Evolutionary conservation across 2,888 invertebrate species (phyloP).

Genomic region (Noctua janthe): DNA sequence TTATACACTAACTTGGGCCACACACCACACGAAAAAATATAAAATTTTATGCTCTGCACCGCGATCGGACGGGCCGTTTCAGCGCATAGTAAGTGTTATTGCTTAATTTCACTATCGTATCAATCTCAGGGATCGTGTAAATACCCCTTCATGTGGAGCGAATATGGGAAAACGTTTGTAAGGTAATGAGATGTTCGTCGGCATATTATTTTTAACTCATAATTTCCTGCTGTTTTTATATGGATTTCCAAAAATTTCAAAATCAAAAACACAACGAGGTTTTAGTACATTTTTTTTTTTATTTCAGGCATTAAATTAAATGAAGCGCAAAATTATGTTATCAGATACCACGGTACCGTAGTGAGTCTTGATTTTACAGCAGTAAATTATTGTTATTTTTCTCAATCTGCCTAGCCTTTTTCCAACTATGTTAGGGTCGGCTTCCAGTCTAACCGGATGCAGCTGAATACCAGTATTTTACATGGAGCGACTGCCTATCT

Average conservation of each 20-base stretch:
- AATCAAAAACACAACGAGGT: background rate
- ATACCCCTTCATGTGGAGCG: constrained; percentile 59
- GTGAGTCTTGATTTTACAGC: background rate
- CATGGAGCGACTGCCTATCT: too few relatives aligned
- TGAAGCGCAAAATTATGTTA: background rate
- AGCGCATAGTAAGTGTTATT: constrained; percentile 86
- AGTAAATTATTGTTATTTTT: background rate
- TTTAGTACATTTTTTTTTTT: background rate
- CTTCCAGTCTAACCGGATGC: too few relatives aligned
- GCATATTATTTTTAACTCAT: constrained; percentile 18
- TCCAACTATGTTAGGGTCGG: too few relatives aligned
- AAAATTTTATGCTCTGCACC: constrained; percentile 87
- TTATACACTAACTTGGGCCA: constrained; percentile 54
- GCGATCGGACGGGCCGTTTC: constrained; percentile 80
- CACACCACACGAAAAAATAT: constrained; percentile 81
- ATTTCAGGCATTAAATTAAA: background rate
- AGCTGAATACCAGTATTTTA: too few relatives aligned
- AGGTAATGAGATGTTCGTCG: constrained; percentile 49
- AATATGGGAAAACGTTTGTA: constrained; percentile 51
- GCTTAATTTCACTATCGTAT: constrained; percentile 88
- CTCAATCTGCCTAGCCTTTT: background rate
- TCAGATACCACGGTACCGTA: background rate
- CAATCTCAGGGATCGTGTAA: constrained; percentile 73
- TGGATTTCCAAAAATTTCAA: background rate
- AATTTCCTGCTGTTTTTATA: background rate